Evolutionary conservation across 2,797 vertebrate genomes (phyloP).

Genomic region (Phalanger gymnotis): DNA sequence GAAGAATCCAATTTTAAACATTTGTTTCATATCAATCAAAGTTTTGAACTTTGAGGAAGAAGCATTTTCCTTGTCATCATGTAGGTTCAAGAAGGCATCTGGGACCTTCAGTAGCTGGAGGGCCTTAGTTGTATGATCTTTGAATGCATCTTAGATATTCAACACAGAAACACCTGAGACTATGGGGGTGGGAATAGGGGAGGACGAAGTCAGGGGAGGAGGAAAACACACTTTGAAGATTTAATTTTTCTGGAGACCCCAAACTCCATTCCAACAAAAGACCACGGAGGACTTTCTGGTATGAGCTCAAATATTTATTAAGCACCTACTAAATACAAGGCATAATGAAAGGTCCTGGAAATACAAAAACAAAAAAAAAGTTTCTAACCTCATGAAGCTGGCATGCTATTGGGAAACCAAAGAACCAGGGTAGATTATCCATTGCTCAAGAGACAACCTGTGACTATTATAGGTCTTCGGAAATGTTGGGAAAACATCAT

Average conservation of each 20-base stretch:
- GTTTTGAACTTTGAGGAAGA: slow-evolving; percentile 7
- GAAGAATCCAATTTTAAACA: background rate
- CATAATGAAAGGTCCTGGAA: too few species aligned
- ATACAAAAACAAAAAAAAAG: too few species aligned
- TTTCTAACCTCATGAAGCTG: too few species aligned
- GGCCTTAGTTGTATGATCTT: background rate
- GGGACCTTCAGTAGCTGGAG: background rate
- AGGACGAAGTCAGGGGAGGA: background rate
- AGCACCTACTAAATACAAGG: too few species aligned
- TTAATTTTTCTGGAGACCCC: slow-evolving; percentile 25
- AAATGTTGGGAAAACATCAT: too few species aligned
- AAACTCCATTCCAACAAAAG: slow-evolving; percentile 27
- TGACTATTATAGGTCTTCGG: too few species aligned
- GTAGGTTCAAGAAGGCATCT: background rate
- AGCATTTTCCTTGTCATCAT: background rate
- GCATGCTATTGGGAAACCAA: too few species aligned
- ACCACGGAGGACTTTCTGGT: background rate
- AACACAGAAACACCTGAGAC: background rate
- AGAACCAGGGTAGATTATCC: too few species aligned
- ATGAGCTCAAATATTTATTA: too few species aligned
- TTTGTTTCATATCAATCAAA: background rate
- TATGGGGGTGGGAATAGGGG: background rate
- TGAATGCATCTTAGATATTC: background rate
- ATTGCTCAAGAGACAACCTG: too few species aligned
- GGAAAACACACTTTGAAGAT: background rate